A percentile compares a stretch with the other conserved stretches of the same genome.
phyloP scores from a whole-genome alignment of 2,888 invertebrate species.

The Hypselothyrea guttata region DNA sequence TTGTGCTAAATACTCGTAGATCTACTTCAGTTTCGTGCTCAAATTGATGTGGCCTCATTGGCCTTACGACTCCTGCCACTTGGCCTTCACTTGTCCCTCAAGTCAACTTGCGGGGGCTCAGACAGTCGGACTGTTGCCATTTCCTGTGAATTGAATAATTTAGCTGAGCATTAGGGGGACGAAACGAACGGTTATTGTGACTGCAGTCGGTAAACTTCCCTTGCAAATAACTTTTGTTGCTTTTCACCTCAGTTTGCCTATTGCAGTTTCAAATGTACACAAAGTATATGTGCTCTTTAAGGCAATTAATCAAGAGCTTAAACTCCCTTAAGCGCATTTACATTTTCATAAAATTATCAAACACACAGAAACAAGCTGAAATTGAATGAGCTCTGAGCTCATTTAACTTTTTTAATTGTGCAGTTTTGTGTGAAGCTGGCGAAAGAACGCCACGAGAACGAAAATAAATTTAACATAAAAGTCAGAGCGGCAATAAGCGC shows the following conservation, averaged over 20 bases:
- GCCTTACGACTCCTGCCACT: constrained; percentile 10
- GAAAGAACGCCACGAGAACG: constrained; percentile 38
- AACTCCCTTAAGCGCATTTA: constrained; percentile 44
- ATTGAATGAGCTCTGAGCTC: constrained; percentile 56
- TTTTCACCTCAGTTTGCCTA: constrained; percentile 16
- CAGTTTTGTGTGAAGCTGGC: constrained; percentile 57
- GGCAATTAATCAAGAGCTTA: constrained; percentile 58
- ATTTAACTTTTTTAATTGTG: constrained; percentile 76
- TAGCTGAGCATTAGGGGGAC: constrained; percentile 18
- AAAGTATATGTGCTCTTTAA: constrained; percentile 35
- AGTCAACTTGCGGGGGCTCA: constrained; percentile 60
- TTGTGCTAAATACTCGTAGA: constrained; percentile 70
- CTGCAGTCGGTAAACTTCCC: constrained; percentile 36
- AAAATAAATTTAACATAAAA: constrained; percentile 63
- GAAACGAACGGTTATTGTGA: constrained; percentile 23
- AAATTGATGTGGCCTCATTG: constrained; percentile 44
- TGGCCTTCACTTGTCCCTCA: constrained; percentile 27
- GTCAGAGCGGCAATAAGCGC: constrained; percentile 62
- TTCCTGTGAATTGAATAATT: constrained; percentile 51
- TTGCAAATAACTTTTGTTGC: constrained; percentile 8
- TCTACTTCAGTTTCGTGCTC: constrained; percentile 21
- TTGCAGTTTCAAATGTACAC: constrained; percentile 50
- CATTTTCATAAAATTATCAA: constrained; percentile 45
- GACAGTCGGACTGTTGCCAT: constrained; percentile 22
- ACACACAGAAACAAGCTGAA: constrained; percentile 15